phyloP scores from a whole-genome alignment of 2,888 invertebrate species.

The Bombylius major region DNA sequence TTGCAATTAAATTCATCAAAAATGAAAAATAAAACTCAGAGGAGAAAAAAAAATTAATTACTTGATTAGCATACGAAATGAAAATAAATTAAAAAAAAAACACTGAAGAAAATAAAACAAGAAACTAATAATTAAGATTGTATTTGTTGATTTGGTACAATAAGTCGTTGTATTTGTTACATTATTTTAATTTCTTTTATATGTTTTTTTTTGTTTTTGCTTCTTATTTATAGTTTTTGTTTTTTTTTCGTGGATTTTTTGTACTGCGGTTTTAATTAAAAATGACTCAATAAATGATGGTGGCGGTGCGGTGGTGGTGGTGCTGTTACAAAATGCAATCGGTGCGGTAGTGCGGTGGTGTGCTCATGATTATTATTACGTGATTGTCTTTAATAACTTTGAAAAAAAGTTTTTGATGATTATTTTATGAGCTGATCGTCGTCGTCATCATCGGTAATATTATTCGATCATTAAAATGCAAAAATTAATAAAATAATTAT shows the following conservation, averaged over 20 bases:
- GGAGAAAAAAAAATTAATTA: not conserved
- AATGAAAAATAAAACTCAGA: no score
- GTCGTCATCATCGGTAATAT: not conserved
- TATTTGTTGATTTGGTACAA: no score
- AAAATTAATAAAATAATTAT: not conserved
- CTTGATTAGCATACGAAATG: not conserved
- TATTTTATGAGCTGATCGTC: not conserved
- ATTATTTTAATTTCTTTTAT: no score
- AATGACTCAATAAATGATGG: not conserved
- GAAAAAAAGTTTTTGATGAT: not conserved
- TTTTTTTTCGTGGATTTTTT: not conserved
- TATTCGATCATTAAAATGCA: not conserved
- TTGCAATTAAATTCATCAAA: no score
- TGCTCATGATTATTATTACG: not conserved
- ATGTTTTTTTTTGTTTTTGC: no score
- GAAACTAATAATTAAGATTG: no score
- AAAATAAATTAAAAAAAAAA: not conserved
- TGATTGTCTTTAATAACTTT: not conserved
- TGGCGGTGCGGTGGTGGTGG: no score
- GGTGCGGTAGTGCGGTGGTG: no score
- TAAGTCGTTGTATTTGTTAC: no score
- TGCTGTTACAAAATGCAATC: no score
- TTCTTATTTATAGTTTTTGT: not conserved
- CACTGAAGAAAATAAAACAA: not conserved
- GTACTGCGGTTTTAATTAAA: not conserved